A percentile compares a stretch with the other conserved stretches of the same genome.
Conservation (phyloP, 2,888 invertebrate genomes). For the Chelonus formosanus region DNA sequence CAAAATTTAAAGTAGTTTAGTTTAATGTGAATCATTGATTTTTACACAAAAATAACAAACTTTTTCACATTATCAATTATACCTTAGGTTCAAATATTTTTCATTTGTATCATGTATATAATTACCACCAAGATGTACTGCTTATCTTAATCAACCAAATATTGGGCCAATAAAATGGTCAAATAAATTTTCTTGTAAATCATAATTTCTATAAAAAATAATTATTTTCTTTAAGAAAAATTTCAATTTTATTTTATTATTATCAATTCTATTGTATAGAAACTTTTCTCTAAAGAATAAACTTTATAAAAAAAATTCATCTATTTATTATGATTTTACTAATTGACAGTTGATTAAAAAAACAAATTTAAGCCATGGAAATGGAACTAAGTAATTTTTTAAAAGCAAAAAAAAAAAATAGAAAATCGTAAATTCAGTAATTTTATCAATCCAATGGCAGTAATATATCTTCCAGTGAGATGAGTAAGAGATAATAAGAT, state of each 20-base stretch:
- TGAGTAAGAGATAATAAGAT: neutral
- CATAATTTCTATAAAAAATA: too few species aligned
- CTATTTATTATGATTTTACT: too few species aligned
- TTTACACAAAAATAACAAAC: constrained; percentile 4
- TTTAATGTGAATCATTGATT: constrained; percentile 17
- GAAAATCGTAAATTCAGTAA: neutral
- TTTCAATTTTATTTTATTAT: too few species aligned
- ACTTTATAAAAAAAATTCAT: too few species aligned
- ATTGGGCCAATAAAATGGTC: neutral
- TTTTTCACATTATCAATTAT: neutral
- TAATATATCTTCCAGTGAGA: neutral
- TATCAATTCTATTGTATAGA: too few species aligned
- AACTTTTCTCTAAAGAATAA: too few species aligned
- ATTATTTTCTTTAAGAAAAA: too few species aligned
- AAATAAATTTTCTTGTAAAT: neutral
- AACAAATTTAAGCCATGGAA: too few species aligned
- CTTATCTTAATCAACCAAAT: neutral
- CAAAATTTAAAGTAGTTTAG: constrained; percentile 62
- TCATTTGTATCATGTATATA: neutral
- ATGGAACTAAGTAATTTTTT: too few species aligned
- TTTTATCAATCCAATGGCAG: constrained; percentile 5
- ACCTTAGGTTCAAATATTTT: constrained; percentile 1
- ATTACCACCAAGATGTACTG: neutral
- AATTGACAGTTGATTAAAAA: too few species aligned
- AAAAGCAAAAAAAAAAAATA: neutral